Conservation (phyloP, 2,113 vertebrate genomes). For the Rana temporaria region DNA sequence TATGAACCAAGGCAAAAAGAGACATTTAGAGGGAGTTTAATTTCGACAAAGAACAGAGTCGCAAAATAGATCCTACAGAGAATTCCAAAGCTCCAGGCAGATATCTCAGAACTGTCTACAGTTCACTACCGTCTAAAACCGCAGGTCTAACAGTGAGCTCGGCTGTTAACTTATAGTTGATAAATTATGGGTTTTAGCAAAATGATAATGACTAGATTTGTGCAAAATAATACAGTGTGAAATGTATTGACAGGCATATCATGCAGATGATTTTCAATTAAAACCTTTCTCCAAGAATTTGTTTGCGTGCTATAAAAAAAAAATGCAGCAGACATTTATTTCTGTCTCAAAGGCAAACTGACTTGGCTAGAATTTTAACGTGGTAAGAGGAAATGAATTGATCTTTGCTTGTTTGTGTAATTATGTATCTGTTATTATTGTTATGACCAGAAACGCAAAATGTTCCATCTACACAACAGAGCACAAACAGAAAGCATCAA, state of each 20-base stretch:
- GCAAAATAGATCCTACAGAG: not conserved
- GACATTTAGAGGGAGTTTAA: not conserved
- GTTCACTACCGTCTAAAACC: not conserved
- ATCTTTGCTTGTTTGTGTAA: slow-evolving; percentile 12
- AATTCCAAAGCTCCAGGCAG: slow-evolving; percentile 4
- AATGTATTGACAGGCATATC: slow-evolving; percentile 62
- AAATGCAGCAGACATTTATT: slow-evolving; percentile 43
- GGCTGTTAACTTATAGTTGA: slow-evolving; percentile 61
- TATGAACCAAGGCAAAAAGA: slow-evolving; percentile 35
- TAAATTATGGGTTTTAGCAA: slow-evolving; percentile 65
- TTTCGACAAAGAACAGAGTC: not conserved
- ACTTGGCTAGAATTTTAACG: not conserved
- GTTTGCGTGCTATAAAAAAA: slow-evolving; percentile 6
- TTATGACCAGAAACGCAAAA: not conserved
- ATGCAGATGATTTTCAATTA: slow-evolving; percentile 60
- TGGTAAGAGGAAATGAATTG: not conserved
- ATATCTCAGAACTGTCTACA: not conserved
- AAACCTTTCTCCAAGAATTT: slow-evolving; percentile 57
- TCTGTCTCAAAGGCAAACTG: not conserved
- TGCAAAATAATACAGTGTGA: slow-evolving; percentile 65
- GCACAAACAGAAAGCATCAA: not conserved
- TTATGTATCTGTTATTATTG: not conserved
- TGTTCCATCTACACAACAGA: not conserved
- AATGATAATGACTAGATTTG: slow-evolving; percentile 61
- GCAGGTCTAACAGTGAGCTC: slow-evolving; percentile 51